Base-by-base conservation (phyloP, 2,797 vertebrate genomes). In the Lutjanus argentimaculatus region DNA sequence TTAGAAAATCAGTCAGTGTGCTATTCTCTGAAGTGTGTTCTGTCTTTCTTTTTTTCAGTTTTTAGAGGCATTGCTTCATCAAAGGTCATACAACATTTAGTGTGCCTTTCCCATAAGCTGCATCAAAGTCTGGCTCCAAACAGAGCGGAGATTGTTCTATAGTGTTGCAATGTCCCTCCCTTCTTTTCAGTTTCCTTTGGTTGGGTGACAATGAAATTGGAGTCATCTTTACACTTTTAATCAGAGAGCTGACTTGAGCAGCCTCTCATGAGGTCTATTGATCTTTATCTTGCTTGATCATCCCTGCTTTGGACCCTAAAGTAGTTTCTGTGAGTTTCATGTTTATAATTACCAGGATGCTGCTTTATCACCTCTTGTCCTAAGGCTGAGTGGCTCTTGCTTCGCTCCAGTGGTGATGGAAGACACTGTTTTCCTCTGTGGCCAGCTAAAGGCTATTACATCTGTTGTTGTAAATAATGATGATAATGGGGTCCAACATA, bases 311-410 rank as follows among this genome's bases (percentile, higher is more conserved):
- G 17, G 22, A 62, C 63, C 59, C 49, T 74, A 22, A 19, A 84
- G 76, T 79, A 9, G 42, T 80, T 79, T 78, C 17, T 71, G 42
- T 15, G 67, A 74, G 74, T 74, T 85, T 77, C 42, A 74, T 83
- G 70, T 88, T 87, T 88, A n/a, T 83, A 82, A 86, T 90, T 82
- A 86, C 77, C 70, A 67, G 65, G 17, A 52, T 36, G 64, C 81
- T 72, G 70, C 78, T 90, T 88, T 30, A 83, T 89, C 88, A 85
- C 89, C 52, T 72, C 49, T 42, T 75, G 48, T 81, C 84, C 83
- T 69, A 0, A 22, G 79, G 77, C 69, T 58, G 74, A 83, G 67
- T 82, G 86, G 67, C 67, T 75, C 63, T 22, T 82, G 56, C 78
- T 75, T 67, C 1, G 25, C 86, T 85, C 59, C n/a, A 68, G 17